These are phyloP conservation scores for Sipha flava DNA, from an alignment of 1,140 invertebrate genomes.

Conservation along the genomic window DNA sequence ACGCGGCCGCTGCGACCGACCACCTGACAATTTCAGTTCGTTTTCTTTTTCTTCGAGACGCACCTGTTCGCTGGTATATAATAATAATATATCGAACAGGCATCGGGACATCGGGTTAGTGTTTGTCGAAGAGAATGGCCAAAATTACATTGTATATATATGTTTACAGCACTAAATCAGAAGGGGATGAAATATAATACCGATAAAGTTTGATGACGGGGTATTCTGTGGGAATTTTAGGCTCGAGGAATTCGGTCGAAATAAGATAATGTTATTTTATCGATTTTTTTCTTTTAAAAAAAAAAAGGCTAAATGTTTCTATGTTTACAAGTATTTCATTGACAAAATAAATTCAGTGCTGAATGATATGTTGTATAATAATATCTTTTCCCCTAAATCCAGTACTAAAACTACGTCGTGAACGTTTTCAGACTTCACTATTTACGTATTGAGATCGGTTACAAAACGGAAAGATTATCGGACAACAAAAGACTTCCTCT, in stretches of 20 bases:
- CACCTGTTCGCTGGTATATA: not conserved
- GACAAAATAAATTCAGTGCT: too few species aligned
- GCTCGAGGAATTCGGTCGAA: not conserved
- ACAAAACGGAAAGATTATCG: not conserved
- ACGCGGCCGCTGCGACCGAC: not conserved
- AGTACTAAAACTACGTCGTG: too few species aligned
- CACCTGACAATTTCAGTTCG: not conserved
- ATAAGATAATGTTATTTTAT: not conserved
- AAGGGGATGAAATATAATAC: slow-evolving; percentile 5
- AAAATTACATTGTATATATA: not conserved
- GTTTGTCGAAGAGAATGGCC: not conserved
- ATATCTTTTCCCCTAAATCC: too few species aligned
- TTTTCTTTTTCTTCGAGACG: slow-evolving; percentile 10
- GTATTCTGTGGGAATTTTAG: not conserved
- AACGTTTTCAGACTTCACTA: too few species aligned
- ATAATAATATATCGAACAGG: not conserved
- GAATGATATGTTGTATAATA: too few species aligned
- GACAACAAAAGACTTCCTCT: not conserved
- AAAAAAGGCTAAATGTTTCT: too few species aligned
- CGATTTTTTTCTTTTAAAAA: too few species aligned
- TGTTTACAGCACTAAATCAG: not conserved
- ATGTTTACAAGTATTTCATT: too few species aligned
- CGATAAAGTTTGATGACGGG: not conserved
- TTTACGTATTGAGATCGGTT: not conserved
- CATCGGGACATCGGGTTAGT: slow-evolving; percentile 1